phyloP scores from a whole-genome alignment of 2,113 vertebrate genomes.

The Anguilla japonica region DNA sequence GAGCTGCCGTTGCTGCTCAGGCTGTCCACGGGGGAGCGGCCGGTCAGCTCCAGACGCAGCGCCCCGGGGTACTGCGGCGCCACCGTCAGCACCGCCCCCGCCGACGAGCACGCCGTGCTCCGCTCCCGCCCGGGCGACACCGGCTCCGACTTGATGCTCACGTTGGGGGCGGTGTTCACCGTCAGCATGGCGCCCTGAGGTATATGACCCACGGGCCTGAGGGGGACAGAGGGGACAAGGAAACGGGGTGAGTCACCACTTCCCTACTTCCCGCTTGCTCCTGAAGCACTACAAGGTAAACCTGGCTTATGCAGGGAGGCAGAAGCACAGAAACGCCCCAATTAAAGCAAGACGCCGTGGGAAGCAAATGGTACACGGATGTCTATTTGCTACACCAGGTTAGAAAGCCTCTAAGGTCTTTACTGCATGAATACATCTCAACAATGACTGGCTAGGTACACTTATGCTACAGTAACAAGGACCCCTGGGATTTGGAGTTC shows the following conservation, averaged over 20 bases:
- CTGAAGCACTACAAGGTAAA: neutral
- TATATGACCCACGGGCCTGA: slow-evolving; percentile 72
- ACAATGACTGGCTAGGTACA: neutral
- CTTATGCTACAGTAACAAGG: neutral
- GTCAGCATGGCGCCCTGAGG: slow-evolving; percentile 74
- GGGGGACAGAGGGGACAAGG: neutral
- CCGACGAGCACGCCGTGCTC: slow-evolving; percentile 65
- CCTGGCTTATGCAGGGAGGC: neutral
- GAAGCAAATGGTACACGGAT: slow-evolving; percentile 1
- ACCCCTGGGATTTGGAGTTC: neutral
- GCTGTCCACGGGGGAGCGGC: slow-evolving; percentile 84
- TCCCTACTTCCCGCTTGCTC: neutral
- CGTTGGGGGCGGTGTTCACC: slow-evolving; percentile 77
- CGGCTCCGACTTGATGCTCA: slow-evolving; percentile 82
- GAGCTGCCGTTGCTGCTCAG: slow-evolving; percentile 92
- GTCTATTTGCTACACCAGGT: neutral
- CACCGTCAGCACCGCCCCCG: slow-evolving; percentile 39
- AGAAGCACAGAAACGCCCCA: neutral
- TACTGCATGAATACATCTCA: neutral
- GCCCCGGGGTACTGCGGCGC: slow-evolving; percentile 68
- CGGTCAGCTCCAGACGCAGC: slow-evolving; percentile 77
- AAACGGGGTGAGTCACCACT: neutral
- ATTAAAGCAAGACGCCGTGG: slow-evolving; percentile 1
- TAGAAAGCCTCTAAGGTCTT: neutral
- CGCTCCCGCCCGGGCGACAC: slow-evolving; percentile 76